Percentiles rank a stretch among this genome's conserved stretches.
Conservation (phyloP, 2,888 invertebrate genomes). For the Apodemia hepburni region DNA sequence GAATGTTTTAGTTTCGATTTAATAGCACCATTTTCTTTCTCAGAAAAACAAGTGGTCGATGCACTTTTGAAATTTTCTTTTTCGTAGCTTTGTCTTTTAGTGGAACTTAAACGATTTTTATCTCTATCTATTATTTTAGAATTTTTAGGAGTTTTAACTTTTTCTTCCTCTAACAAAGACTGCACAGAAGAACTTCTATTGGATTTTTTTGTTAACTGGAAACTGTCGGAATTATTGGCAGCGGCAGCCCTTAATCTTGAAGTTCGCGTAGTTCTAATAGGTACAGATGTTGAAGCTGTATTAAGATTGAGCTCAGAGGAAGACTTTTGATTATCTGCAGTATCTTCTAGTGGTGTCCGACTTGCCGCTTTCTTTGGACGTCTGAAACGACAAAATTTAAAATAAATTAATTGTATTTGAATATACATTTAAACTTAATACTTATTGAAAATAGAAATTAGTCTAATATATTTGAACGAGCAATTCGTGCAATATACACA, state of each 20-base stretch:
- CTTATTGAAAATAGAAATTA: no score
- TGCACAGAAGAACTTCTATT: slow-evolving; percentile 68
- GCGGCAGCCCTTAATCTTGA: slow-evolving; percentile 86
- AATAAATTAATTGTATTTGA: background rate
- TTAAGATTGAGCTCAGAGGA: slow-evolving; percentile 70
- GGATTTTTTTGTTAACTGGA: slow-evolving; percentile 52
- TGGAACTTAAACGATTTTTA: slow-evolving; percentile 46
- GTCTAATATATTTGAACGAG: no score
- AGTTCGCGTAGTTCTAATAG: slow-evolving; percentile 85
- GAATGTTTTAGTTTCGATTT: slow-evolving; percentile 76
- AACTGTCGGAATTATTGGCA: slow-evolving; percentile 54
- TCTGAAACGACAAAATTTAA: slow-evolving; percentile 49
- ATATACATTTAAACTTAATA: background rate
- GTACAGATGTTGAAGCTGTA: slow-evolving; percentile 65
- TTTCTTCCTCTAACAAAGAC: slow-evolving; percentile 60
- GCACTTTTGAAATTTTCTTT: slow-evolving; percentile 60
- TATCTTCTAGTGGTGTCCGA: slow-evolving; percentile 54
- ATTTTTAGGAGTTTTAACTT: slow-evolving; percentile 53
- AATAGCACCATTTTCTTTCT: slow-evolving; percentile 74
- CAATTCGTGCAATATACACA: no score
- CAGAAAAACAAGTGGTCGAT: slow-evolving; percentile 46
- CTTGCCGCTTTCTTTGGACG: slow-evolving; percentile 51
- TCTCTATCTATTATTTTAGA: slow-evolving; percentile 68
- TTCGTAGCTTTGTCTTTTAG: slow-evolving; percentile 56
- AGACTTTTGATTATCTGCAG: slow-evolving; percentile 60